Evolutionary conservation across 2,888 invertebrate genomes (phyloP).

Genomic region (Hyalella azteca): DNA sequence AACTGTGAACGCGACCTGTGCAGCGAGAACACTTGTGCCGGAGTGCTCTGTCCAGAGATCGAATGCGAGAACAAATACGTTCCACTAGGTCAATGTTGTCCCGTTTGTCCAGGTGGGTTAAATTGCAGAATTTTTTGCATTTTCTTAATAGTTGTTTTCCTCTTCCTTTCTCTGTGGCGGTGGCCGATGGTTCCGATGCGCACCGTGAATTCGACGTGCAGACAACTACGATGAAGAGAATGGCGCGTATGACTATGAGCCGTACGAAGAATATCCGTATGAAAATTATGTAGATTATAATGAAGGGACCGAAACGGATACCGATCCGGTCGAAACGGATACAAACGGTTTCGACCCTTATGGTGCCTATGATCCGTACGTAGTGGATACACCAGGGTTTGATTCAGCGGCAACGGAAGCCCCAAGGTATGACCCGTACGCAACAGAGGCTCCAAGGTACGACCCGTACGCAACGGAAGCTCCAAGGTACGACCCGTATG

Average conservation of each 20-base stretch:
- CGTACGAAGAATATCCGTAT: slow-evolving; percentile 56
- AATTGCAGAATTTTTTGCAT: neutral
- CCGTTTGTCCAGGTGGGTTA: slow-evolving; percentile 64
- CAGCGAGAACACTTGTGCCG: slow-evolving; percentile 63
- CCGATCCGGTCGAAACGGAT: neutral
- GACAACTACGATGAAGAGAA: neutral
- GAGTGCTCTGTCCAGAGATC: slow-evolving; percentile 65
- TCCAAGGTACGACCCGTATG: slow-evolving; percentile 24
- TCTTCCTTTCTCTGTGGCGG: neutral
- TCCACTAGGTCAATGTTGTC: slow-evolving; percentile 65
- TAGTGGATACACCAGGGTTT: neutral
- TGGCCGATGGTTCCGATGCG: neutral
- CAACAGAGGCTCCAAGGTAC: slow-evolving; percentile 22
- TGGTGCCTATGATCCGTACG: slow-evolving; percentile 29
- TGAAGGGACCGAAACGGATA: neutral
- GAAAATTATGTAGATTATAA: slow-evolving; percentile 26
- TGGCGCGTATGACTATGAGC: slow-evolving; percentile 28
- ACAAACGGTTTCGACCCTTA: neutral
- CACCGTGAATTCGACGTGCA: neutral
- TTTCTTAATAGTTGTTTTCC: neutral
- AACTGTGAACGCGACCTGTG: slow-evolving; percentile 64
- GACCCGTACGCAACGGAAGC: slow-evolving; percentile 33
- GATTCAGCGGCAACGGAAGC: slow-evolving; percentile 20
- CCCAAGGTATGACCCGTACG: slow-evolving; percentile 40
- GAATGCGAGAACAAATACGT: slow-evolving; percentile 64